Evolutionary conservation across 64 coral and sea anemone species (phyloP).

Genomic region (Pocillopora verrucosa): DNA sequence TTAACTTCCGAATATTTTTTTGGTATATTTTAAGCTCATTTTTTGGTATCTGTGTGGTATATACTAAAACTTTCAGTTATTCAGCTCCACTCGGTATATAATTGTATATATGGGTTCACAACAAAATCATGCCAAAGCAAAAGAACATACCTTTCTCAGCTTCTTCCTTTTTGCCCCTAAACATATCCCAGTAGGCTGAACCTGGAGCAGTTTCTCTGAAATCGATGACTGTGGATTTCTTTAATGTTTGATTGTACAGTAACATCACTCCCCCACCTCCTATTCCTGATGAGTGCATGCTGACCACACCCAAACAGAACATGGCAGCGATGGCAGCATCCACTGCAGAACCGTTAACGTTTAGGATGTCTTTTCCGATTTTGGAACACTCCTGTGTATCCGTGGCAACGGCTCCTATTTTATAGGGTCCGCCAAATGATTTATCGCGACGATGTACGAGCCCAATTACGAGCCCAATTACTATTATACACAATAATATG

Average conservation of each 20-base stretch:
- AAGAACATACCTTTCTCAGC: background rate
- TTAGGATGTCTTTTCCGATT: constrained; percentile 38
- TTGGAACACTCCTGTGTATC: constrained; percentile 49
- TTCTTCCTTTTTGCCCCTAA: background rate
- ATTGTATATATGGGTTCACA: too few species aligned
- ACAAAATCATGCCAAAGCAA: too few species aligned
- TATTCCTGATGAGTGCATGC: constrained; percentile 56
- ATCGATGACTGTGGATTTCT: constrained; percentile 20
- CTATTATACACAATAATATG: too few species aligned
- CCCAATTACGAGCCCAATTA: too few species aligned
- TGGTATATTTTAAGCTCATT: too few species aligned
- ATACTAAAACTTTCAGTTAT: too few species aligned
- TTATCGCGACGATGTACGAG: too few species aligned
- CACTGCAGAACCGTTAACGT: constrained; percentile 35
- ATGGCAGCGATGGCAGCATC: constrained; percentile 70
- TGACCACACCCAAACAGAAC: constrained; percentile 61
- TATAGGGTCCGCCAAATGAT: constrained; percentile 39
- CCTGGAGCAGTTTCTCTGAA: constrained; percentile 46
- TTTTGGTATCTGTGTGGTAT: too few species aligned
- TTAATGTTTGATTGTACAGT: constrained; percentile 6
- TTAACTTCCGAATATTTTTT: too few species aligned
- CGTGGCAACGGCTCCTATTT: constrained; percentile 47
- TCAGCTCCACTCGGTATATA: too few species aligned
- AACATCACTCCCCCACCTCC: constrained; percentile 52
- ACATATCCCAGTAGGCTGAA: background rate